A percentile compares a stretch with the other conserved stretches of the same genome.
These are phyloP conservation scores for Volucella zonaria DNA, from an alignment of 2,888 invertebrate species.

Conservation along the genomic window DNA sequence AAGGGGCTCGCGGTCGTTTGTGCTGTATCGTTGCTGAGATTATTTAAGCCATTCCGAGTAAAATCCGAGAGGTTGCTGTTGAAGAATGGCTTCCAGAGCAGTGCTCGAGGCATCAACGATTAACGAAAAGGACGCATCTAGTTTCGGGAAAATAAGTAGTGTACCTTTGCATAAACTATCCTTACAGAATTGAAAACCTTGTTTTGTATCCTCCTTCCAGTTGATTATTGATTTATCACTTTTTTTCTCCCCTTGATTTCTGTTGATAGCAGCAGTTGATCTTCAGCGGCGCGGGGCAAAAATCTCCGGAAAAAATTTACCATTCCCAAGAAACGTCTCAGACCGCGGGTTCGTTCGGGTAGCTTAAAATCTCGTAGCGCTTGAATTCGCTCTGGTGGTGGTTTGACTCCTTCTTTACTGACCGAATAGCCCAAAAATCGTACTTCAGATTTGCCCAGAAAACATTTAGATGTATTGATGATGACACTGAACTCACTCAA, in stretches of 20 bases:
- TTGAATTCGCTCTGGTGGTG: too few relatives aligned
- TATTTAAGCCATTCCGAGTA: conserved; percentile 4
- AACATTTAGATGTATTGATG: conserved; percentile 73
- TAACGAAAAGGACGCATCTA: neutral
- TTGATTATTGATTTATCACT: conserved; percentile 44
- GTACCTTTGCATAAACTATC: neutral
- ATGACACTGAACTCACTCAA: conserved; percentile 71
- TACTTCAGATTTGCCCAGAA: conserved; percentile 54
- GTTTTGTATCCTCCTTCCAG: conserved; percentile 29
- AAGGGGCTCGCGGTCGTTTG: conserved; percentile 46
- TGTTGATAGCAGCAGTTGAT: too few relatives aligned
- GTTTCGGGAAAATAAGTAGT: neutral
- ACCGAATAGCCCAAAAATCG: too few relatives aligned
- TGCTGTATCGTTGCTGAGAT: conserved; percentile 53
- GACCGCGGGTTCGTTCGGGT: too few relatives aligned
- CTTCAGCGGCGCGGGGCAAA: too few relatives aligned
- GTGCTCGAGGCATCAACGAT: conserved; percentile 9
- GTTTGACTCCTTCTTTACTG: too few relatives aligned
- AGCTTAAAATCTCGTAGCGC: too few relatives aligned
- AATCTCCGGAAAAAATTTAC: too few relatives aligned
- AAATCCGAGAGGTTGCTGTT: conserved; percentile 14
- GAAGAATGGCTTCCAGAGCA: conserved; percentile 23
- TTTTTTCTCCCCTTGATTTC: conserved; percentile 2
- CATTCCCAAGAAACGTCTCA: too few relatives aligned
- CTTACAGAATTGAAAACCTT: conserved; percentile 59